Evolutionary conservation across 2,888 invertebrate species (phyloP).

Genomic region (Drosophila heteroneura): DNA sequence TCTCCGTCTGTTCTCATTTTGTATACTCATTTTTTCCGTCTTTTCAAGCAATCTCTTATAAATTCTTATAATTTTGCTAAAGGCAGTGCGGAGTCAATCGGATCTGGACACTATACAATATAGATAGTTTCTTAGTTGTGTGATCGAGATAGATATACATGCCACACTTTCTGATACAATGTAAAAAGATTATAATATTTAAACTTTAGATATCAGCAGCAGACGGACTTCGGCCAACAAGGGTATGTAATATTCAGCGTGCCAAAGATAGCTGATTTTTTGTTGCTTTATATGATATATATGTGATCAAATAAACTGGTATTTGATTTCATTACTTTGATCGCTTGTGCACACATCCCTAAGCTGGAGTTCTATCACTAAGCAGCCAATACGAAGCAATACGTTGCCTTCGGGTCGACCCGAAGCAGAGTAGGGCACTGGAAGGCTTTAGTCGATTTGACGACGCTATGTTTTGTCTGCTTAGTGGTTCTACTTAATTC

Average conservation of each 20-base stretch:
- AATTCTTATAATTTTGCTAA: no score
- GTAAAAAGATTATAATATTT: background rate
- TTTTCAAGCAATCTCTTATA: no score
- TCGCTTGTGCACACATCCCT: background rate
- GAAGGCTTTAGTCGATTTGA: background rate
- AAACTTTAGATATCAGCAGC: background rate
- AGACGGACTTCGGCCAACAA: background rate
- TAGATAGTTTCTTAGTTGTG: background rate
- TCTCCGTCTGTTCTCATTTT: background rate
- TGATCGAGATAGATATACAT: background rate
- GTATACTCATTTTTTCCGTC: background rate
- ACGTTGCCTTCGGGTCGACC: background rate
- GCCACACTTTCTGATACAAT: no score
- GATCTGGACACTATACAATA: background rate
- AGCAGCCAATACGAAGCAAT: background rate
- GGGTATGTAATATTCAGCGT: background rate
- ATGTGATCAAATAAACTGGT: no score
- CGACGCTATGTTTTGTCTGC: background rate
- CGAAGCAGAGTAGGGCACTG: background rate
- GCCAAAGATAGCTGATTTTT: background rate
- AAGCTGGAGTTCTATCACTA: background rate
- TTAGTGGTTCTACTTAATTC: background rate
- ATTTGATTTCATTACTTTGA: background rate
- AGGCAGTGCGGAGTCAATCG: no score
- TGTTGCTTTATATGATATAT: background rate